Conservation (phyloP, 2,113 vertebrate genomes). For the Dromiciops gliroides region DNA sequence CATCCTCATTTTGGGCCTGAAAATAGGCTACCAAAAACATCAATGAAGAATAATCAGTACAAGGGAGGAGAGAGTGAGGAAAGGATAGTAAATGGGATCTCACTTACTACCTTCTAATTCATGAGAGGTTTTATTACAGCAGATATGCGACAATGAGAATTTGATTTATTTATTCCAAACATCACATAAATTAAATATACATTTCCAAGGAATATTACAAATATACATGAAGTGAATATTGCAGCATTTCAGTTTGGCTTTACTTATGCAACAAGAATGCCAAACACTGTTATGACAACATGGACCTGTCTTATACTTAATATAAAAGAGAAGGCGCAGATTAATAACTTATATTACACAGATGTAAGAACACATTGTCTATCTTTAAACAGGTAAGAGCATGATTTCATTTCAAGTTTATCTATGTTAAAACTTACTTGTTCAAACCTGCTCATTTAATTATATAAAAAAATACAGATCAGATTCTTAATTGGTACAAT, state of each 20-base stretch:
- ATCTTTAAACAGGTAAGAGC: conserved; percentile 80
- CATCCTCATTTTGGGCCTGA: neutral
- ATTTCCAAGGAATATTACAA: conserved; percentile 81
- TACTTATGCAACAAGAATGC: conserved; percentile 79
- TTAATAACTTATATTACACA: conserved; percentile 81
- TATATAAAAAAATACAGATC: conserved; percentile 69
- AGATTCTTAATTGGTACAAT: conserved; percentile 81
- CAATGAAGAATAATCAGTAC: neutral
- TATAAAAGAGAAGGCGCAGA: conserved; percentile 78
- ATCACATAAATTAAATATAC: conserved; percentile 82
- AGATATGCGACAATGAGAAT: conserved; percentile 62
- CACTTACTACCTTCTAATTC: neutral
- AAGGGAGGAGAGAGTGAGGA: neutral
- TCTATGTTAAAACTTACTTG: conserved; percentile 77
- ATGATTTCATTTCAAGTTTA: conserved; percentile 80
- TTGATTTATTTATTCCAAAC: conserved; percentile 82
- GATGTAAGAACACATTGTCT: conserved; percentile 76
- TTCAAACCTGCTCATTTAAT: conserved; percentile 79
- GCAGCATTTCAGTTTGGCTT: conserved; percentile 77
- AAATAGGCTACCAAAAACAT: neutral
- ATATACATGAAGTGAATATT: conserved; percentile 81
- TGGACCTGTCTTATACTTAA: conserved; percentile 78
- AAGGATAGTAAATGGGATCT: neutral
- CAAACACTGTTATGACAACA: conserved; percentile 80
- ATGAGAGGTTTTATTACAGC: conserved; percentile 33